Conservation (phyloP, 30 jellyfish, hydroid and myxozoan species). For the Cassiopea andromeda region DNA sequence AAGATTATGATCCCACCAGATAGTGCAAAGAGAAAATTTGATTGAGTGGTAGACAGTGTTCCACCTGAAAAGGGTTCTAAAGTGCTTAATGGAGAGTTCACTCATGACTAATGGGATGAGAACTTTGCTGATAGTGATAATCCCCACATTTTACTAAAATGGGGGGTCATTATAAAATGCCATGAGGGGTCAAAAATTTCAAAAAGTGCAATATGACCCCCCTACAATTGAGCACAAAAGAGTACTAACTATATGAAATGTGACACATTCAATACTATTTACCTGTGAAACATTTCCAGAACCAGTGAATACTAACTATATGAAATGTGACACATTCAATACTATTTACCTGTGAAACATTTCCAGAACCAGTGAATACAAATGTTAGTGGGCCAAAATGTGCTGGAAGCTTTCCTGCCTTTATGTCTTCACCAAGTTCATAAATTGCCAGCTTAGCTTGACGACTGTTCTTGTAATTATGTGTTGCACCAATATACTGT, state of each 20-base stretch:
- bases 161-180: too few species aligned
- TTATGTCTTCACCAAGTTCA: constrained; percentile 97
- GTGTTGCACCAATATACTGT: constrained; percentile 98
- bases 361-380: constrained; percentile 98
- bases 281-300: constrained; percentile 99
- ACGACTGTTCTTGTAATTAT: constrained; percentile 94
- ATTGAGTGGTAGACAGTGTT: too few species aligned
- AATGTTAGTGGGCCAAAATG: constrained; percentile 98
- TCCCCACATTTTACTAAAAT: too few species aligned
- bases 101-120: too few species aligned
- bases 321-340: background rate
- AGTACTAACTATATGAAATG: background rate
- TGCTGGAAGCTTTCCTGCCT: constrained; percentile 96
- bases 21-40: too few species aligned
- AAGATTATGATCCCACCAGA: too few species aligned
- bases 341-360: constrained; percentile 84
- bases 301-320: constrained; percentile 39
- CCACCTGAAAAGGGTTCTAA: too few species aligned
- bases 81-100: too few species aligned
- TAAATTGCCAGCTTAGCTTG: constrained; percentile 96
- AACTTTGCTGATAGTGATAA: too few species aligned
- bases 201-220: too few species aligned
- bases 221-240: too few species aligned
- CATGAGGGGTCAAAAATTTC: too few species aligned
- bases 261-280: background rate